A percentile compares a stretch with the other conserved stretches of the same genome.
Evolutionary conservation across 2,113 vertebrate species (phyloP).

Genomic region (Entelurus aequoreus): DNA sequence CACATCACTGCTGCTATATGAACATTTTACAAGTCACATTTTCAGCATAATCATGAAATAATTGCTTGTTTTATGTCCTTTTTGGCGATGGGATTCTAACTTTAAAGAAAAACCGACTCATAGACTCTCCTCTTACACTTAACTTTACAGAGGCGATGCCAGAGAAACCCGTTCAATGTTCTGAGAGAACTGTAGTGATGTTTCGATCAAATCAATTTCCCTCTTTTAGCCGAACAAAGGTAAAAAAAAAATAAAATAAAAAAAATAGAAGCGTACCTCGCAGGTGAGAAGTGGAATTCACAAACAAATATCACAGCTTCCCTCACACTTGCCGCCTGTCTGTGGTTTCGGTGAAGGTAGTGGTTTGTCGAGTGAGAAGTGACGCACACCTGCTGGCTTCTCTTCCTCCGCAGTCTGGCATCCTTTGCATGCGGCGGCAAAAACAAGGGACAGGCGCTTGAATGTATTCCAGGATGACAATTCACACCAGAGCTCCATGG

Average conservation of each 20-base stretch:
- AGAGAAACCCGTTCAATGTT: constrained; percentile 62
- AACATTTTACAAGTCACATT: constrained; percentile 21
- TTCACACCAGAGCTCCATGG: constrained; percentile 58
- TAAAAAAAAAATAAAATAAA: constrained; percentile 47
- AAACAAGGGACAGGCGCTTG: constrained; percentile 60
- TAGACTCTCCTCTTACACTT: too few species aligned
- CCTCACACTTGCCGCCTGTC: constrained; percentile 23
- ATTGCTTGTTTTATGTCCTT: too few species aligned
- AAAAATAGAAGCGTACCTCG: constrained; percentile 49
- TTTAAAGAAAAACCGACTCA: too few species aligned
- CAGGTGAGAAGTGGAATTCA: constrained; percentile 33
- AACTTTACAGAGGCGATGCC: constrained; percentile 15
- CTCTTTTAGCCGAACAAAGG: constrained; percentile 48
- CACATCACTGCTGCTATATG: constrained; percentile 35
- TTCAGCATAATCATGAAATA: background rate
- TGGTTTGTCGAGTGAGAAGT: constrained; percentile 40
- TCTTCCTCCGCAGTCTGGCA: constrained; percentile 21
- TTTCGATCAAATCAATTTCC: constrained; percentile 60
- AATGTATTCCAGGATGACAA: constrained; percentile 62
- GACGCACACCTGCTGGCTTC: constrained; percentile 51
- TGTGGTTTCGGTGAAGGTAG: constrained; percentile 34
- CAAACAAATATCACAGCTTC: constrained; percentile 40
- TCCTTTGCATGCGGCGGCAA: constrained; percentile 30
- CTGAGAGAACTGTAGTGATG: constrained; percentile 42
- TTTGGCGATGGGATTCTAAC: too few species aligned